A percentile compares a stretch with the other conserved stretches of the same genome.
These are phyloP conservation scores for Stichopus chloronotus DNA, from an alignment of 35 echinoderm and acorn worm genomes.

Conservation along the genomic window DNA sequence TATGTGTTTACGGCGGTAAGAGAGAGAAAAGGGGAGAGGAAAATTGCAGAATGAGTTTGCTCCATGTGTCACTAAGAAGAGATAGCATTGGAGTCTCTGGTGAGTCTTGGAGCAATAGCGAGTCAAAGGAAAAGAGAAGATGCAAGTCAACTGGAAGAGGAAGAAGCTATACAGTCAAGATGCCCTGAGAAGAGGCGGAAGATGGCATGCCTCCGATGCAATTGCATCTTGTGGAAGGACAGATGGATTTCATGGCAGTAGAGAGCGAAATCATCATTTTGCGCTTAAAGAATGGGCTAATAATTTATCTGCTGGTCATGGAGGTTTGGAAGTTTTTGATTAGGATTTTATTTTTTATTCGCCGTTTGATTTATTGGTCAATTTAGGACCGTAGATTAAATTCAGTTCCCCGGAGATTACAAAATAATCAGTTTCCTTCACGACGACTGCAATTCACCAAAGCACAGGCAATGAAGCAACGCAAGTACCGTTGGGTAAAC, in stretches of 20 bases:
- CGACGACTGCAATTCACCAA: background rate
- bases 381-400: conserved; percentile 6
- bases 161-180: background rate
- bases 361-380: conserved; percentile 26
- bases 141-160: conserved; percentile 39
- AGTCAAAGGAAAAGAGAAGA: background rate
- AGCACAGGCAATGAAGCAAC: background rate
- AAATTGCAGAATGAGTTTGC: background rate
- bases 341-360: background rate
- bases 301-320: background rate
- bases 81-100: conserved; percentile 11
- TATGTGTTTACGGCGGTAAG: conserved; percentile 36
- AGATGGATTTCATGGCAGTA: too few relatives aligned
- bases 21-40: background rate
- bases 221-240: background rate
- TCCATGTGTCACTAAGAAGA: background rate
- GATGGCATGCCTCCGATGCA: background rate
- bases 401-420: background rate
- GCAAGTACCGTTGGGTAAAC: background rate
- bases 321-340: background rate
- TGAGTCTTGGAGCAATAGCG: background rate
- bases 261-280: background rate
- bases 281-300: background rate
- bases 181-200: background rate
- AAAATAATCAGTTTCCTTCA: background rate